These are phyloP conservation scores for Pituophis catenifer DNA, from an alignment of 2,113 vertebrate genomes.

Conservation along the genomic window DNA sequence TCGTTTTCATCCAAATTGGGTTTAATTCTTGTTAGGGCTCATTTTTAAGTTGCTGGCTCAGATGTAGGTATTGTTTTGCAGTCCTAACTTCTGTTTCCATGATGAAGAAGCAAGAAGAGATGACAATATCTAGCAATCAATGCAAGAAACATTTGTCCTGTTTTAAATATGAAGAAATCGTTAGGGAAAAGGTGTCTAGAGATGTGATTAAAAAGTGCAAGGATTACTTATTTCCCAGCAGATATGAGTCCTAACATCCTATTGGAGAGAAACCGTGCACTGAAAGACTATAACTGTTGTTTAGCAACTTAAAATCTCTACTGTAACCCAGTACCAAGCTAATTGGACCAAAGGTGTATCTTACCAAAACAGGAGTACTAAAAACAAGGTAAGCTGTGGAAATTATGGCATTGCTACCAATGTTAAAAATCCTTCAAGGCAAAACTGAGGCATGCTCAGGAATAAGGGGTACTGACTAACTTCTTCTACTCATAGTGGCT, in stretches of 20 bases:
- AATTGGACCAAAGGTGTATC: background rate
- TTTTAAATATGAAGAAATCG: background rate
- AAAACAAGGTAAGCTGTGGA: background rate
- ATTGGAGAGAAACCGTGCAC: background rate
- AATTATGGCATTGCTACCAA: conserved; percentile 17
- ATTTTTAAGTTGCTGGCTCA: background rate
- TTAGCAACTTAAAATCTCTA: background rate
- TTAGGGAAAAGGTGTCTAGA: background rate
- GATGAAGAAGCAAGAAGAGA: background rate
- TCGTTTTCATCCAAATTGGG: background rate
- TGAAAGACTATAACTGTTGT: background rate
- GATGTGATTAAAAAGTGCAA: background rate
- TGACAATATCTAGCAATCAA: too few relatives aligned
- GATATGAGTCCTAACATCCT: background rate
- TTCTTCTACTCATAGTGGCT: conserved; percentile 56
- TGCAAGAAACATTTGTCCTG: background rate
- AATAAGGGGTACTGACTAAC: conserved; percentile 32
- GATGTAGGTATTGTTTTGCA: background rate
- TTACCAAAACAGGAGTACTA: background rate
- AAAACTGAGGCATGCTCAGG: conserved; percentile 31
- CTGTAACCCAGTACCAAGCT: background rate
- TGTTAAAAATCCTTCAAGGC: conserved; percentile 24
- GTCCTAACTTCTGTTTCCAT: background rate
- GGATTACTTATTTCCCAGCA: background rate
- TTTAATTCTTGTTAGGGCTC: background rate